Evolutionary conservation across 2,797 vertebrate genomes (phyloP), one percentile per base, ranked within the genome.

Genomic region (Cuniculus paca): DNA sequence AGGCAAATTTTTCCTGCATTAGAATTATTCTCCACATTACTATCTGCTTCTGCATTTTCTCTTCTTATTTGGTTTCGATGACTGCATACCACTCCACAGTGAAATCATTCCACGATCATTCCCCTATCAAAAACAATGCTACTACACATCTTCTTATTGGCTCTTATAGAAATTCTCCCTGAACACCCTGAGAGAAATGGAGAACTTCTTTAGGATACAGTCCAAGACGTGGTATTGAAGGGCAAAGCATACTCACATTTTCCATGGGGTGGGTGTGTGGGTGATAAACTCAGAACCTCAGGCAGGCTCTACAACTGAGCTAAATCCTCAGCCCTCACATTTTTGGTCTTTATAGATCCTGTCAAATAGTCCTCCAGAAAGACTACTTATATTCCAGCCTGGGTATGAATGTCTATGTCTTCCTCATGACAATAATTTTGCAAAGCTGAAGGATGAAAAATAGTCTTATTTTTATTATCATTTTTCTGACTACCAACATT

Each of bases 381-480:
- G 34, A 72, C 7, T 45, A 2, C 34, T 54, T 50, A 28, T 8
- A 74, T 45, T 45, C n/a, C 42, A 28, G 20, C 42, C 72, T 45
- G 19, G 39, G 72, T 45, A 45, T 16, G 72, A 74, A 28, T 45
- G 26, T 16, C 24, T 45, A 45, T 74, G 39, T 12, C 72, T 45
- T 8, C 12, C 31, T 50, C 36, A 83, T 78, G 56, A 2, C 61
- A 79, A 81, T 34, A 72, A 86, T 65, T 83, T 50, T 77, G 50
- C 45, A n/a, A 81, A 61, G 45, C 31, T 74, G 58, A 88, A 83
- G 22, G 6, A 19, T 87, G 17, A 94, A 74, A 96, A 75, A 54
- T 26, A n/a, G 82, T 48, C 68, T 87, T 58, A 50, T 22, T 93
- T 88, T 91, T 93, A 95, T 78, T 85, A 81, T 19, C 9, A 77